Evolutionary conservation across 2,888 invertebrate species (phyloP).

Genomic region (Cheilosia scutellata): DNA sequence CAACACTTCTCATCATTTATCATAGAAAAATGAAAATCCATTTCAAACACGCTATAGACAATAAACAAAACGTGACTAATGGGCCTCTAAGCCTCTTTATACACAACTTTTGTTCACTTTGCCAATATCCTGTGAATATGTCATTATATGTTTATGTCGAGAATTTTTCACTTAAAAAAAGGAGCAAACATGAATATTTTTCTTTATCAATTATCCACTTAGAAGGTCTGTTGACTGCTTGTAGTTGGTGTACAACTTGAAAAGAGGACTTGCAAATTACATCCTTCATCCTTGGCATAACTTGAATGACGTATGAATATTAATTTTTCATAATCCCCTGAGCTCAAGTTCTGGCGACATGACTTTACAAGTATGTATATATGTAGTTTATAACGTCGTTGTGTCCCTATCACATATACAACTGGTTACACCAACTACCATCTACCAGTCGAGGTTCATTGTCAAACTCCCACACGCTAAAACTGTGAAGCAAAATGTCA

Average conservation of each 20-base stretch:
- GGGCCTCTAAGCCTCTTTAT: constrained; percentile 1
- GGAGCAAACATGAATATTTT: constrained; percentile 35
- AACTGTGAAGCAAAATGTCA: not conserved
- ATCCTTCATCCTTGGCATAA: constrained; percentile 65
- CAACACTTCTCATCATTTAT: not conserved
- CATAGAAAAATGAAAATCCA: not conserved
- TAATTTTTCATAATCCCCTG: constrained; percentile 73
- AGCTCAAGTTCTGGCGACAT: constrained; percentile 59
- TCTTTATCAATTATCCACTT: constrained; percentile 71
- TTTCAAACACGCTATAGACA: not conserved
- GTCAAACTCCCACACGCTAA: constrained; percentile 30
- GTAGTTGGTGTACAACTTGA: constrained; percentile 11
- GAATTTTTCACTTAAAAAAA: constrained; percentile 15
- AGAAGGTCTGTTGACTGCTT: constrained; percentile 44
- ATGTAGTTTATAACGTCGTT: constrained; percentile 14
- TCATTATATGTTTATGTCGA: not conserved
- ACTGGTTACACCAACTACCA: constrained; percentile 24
- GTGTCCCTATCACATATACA: constrained; percentile 29
- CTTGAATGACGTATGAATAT: constrained; percentile 67
- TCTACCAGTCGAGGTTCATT: constrained; percentile 53
- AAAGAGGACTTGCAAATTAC: constrained; percentile 61
- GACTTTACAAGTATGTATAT: constrained; percentile 45
- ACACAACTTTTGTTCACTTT: not conserved
- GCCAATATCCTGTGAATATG: constrained; percentile 1
- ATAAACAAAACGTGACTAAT: constrained; percentile 8